These are phyloP conservation scores for Dysmachus trigonus DNA, from an alignment of 2,888 invertebrate species.

Conservation along the genomic window DNA sequence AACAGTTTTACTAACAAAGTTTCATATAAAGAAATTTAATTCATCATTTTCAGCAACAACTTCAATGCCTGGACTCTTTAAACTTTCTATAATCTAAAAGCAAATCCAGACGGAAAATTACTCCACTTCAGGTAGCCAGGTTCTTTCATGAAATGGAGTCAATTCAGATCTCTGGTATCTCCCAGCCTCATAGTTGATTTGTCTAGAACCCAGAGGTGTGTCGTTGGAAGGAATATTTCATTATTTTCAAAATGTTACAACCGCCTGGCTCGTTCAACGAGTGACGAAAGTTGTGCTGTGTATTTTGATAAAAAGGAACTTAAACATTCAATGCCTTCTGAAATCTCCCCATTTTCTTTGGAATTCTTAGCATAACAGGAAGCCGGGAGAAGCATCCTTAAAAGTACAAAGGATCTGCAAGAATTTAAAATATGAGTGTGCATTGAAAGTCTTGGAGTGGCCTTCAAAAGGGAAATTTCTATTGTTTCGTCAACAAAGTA, in stretches of 20 bases:
- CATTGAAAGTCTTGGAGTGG: background rate
- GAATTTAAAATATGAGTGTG: conserved; percentile 25
- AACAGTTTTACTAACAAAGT: background rate
- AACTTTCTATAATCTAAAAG: background rate
- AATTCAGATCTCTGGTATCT: background rate
- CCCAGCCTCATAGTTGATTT: background rate
- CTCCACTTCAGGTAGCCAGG: background rate
- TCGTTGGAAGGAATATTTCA: background rate
- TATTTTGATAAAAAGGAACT: conserved; percentile 15
- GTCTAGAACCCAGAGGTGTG: background rate
- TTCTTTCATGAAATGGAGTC: background rate
- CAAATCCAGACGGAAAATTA: background rate
- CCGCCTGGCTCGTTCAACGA: background rate
- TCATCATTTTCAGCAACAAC: background rate
- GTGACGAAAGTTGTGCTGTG: conserved; percentile 7
- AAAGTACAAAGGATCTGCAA: conserved; percentile 12
- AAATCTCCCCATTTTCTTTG: conserved; percentile 14
- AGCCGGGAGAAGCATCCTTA: conserved; percentile 20
- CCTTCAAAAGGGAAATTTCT: conserved; percentile 8
- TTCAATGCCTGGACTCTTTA: background rate
- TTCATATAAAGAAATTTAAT: background rate
- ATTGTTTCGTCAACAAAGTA: background rate
- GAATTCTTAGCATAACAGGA: conserved; percentile 23
- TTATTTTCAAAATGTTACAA: background rate
- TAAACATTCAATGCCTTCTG: conserved; percentile 7